Evolutionary conservation across 1,140 invertebrate species (phyloP), one percentile per base, ranked within the genome.

Genomic region (Watersipora subatra): DNA sequence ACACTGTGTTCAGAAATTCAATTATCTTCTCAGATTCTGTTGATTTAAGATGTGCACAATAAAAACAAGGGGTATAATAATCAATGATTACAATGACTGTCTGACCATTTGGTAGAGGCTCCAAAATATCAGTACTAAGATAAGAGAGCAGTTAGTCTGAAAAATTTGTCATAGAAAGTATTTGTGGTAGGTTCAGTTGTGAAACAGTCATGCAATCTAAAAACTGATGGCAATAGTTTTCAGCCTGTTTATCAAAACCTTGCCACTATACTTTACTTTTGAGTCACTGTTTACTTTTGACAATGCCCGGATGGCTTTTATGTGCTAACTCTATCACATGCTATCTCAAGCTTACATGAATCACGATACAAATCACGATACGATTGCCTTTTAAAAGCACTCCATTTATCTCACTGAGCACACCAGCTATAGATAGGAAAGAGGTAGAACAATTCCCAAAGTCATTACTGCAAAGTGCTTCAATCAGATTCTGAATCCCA

Each of bases 261-360:
- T 69, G 69, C 73, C 72, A 80, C 77, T 77, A 80, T 17, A 79
- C 73, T 68, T 77, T 78, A 17, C 61, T 29, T 67, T 74, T 57
- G 57, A 76, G n/a, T 59, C 19, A 64, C 57, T 27, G 61, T 77
- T 76, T 68, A 72, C 75, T 57, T 62, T 27, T 30, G 65, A 63
- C 3, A 73, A 70, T 15, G 73, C 73, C 3, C 67, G 64, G 64
- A 76, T 73, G 70, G 17, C 34, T 24, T 26, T 7, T 27, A 3
- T 61, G 34, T 64, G 46, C 56, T 64, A 46, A 46, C n/a, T 46
- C 7, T 7, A 46, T 46, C 34, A 46, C 34, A n/a, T 46, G 34
- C 7, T 46, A 12, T 7, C 34, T 12, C 7, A 46, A 46, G n/a
- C 34, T 12, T n/a, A 46, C 34, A 12, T 7, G 34, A 7, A 46